phyloP scores from a whole-genome alignment of 2,797 vertebrate species.

The Silurus lanzhouensis region DNA sequence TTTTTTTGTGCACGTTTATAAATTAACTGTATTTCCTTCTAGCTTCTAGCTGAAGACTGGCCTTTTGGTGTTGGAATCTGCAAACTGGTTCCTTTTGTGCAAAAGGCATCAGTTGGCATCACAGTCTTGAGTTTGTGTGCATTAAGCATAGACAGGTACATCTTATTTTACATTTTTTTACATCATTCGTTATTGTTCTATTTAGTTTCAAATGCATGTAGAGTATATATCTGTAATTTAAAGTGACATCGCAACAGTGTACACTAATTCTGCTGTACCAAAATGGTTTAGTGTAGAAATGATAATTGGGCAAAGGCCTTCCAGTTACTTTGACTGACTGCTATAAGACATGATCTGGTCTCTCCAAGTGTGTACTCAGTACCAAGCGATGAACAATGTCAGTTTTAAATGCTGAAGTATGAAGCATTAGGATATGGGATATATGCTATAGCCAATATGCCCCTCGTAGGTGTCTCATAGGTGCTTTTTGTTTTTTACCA shows the following conservation, averaged over 20 bases:
- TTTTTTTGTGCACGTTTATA: background rate
- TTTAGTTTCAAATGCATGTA: background rate
- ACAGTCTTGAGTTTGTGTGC: conserved; percentile 96
- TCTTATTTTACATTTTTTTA: background rate
- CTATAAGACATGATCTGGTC: background rate
- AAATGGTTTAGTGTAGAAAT: background rate
- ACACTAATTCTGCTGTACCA: background rate
- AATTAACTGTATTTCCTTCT: conserved; percentile 45
- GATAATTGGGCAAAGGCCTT: background rate
- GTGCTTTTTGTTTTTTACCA: background rate
- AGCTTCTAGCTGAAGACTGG: conserved; percentile 93
- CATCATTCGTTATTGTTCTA: background rate
- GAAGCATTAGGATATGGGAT: background rate
- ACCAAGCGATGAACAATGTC: background rate
- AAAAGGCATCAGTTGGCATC: conserved; percentile 95
- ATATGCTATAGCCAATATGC: background rate
- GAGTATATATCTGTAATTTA: background rate
- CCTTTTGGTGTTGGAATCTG: conserved; percentile 91
- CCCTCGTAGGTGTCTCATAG: background rate
- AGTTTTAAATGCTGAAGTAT: background rate
- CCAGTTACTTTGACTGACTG: background rate
- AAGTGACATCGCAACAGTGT: background rate
- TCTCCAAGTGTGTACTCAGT: background rate
- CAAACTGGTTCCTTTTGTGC: conserved; percentile 94
- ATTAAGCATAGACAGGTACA: conserved; percentile 93